Conservation (phyloP, 2,113 vertebrate genomes). For the Ceyx margarethae region DNA sequence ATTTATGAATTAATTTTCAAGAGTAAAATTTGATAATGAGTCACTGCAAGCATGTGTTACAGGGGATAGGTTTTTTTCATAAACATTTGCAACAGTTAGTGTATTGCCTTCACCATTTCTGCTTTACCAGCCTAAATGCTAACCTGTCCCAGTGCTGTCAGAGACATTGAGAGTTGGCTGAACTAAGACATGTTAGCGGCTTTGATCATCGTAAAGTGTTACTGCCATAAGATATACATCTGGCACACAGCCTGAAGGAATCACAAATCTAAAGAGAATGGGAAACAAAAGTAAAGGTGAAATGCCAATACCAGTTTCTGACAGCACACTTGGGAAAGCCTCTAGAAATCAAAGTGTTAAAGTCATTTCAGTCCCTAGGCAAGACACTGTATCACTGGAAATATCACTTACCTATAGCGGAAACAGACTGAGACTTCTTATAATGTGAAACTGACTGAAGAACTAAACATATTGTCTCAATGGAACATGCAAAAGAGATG, state of each 20-base stretch:
- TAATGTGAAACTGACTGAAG: too few species aligned
- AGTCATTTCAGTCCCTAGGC: background rate
- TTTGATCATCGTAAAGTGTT: background rate
- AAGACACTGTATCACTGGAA: background rate
- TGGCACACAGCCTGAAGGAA: conserved; percentile 2
- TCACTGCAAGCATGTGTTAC: background rate
- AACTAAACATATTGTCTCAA: background rate
- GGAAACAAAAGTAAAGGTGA: background rate
- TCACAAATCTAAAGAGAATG: background rate
- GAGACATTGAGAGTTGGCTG: background rate
- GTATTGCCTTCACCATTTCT: background rate
- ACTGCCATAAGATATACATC: background rate
- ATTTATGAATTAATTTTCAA: background rate
- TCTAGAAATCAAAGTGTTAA: background rate
- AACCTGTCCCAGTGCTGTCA: background rate
- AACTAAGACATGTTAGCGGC: background rate
- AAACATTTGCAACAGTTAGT: background rate
- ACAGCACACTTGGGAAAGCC: background rate
- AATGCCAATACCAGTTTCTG: background rate
- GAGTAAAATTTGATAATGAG: background rate
- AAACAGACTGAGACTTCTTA: background rate
- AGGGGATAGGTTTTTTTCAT: background rate
- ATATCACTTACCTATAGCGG: background rate
- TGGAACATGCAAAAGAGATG: background rate
- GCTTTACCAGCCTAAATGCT: conserved; percentile 31